Percentiles rank a stretch among this genome's conserved stretches.
Evolutionary conservation across 2,797 vertebrate genomes (phyloP).

Genomic region (Etheostoma perlongum): DNA sequence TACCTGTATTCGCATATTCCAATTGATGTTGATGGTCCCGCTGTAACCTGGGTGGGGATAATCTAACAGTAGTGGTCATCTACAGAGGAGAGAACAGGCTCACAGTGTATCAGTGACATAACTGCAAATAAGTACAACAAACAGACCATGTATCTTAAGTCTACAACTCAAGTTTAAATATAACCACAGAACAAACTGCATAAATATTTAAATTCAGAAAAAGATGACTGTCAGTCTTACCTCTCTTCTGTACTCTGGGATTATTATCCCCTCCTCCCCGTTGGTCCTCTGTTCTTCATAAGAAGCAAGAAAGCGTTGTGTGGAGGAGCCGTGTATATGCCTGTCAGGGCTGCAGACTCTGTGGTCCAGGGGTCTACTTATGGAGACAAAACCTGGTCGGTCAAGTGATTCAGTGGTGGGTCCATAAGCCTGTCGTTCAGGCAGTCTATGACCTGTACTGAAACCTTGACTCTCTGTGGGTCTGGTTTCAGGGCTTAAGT

Average conservation of each 20-base stretch:
- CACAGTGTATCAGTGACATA: neutral
- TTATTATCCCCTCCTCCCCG: slow-evolving; percentile 41
- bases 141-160: neutral
- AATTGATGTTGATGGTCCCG: slow-evolving; percentile 40
- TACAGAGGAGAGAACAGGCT: slow-evolving; percentile 34
- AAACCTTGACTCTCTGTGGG: slow-evolving; percentile 1
- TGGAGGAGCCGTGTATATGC: slow-evolving; percentile 19
- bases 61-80: slow-evolving; percentile 48
- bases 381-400: slow-evolving; percentile 24
- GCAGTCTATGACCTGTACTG: slow-evolving; percentile 26
- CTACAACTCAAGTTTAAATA: neutral
- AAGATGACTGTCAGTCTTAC: slow-evolving; percentile 20
- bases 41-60: slow-evolving; percentile 60
- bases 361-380: slow-evolving; percentile 34
- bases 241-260: slow-evolving; percentile 59
- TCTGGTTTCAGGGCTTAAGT: slow-evolving; percentile 25
- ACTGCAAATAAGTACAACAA: neutral
- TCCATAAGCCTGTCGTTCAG: slow-evolving; percentile 21
- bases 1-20: slow-evolving; percentile 49
- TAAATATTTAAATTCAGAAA: neutral
- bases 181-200: neutral
- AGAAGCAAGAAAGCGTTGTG: slow-evolving; percentile 24
- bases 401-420: slow-evolving; percentile 27
- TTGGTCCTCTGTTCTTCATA: slow-evolving; percentile 52
- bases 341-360: slow-evolving; percentile 52